These are phyloP conservation scores for Drosophila ochracea DNA, from an alignment of 2,888 invertebrate genomes.

Conservation along the genomic window DNA sequence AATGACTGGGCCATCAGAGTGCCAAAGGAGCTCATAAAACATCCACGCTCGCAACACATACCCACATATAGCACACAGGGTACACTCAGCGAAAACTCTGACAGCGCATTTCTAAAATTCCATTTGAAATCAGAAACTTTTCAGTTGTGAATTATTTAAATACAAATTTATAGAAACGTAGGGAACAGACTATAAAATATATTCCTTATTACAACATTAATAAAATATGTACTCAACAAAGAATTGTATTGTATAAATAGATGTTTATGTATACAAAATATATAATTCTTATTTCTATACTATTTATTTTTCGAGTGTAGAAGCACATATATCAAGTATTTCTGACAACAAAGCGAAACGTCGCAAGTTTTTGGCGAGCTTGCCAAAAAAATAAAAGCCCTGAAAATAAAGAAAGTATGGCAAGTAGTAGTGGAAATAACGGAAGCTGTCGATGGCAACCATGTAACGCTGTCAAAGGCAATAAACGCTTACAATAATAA, in stretches of 20 bases:
- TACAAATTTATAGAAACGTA: too few species aligned
- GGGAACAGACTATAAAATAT: fast-evolving
- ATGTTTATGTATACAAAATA: neutral
- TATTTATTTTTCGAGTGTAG: neutral
- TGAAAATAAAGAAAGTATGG: neutral
- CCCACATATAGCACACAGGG: constrained; percentile 16
- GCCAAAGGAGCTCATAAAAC: constrained; percentile 77
- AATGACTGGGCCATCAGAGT: constrained; percentile 77
- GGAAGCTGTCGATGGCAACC: constrained; percentile 75
- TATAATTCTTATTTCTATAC: fast-evolving
- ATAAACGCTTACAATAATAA: constrained; percentile 65
- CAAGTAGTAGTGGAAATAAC: constrained; percentile 25
- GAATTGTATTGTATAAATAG: neutral
- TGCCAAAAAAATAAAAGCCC: constrained; percentile 15
- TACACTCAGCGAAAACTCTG: neutral
- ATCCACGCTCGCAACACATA: constrained; percentile 51
- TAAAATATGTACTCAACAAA: fast-evolving
- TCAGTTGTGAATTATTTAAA: neutral
- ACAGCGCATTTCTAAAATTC: neutral
- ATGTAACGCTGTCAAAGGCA: constrained; percentile 73
- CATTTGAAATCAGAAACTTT: neutral
- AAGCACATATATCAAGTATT: constrained; percentile 25
- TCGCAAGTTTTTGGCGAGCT: constrained; percentile 38
- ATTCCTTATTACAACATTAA: neutral
- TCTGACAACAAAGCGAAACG: constrained; percentile 53